phyloP scores from a whole-genome alignment of 2,113 vertebrate species.

The Albula goreensis region DNA sequence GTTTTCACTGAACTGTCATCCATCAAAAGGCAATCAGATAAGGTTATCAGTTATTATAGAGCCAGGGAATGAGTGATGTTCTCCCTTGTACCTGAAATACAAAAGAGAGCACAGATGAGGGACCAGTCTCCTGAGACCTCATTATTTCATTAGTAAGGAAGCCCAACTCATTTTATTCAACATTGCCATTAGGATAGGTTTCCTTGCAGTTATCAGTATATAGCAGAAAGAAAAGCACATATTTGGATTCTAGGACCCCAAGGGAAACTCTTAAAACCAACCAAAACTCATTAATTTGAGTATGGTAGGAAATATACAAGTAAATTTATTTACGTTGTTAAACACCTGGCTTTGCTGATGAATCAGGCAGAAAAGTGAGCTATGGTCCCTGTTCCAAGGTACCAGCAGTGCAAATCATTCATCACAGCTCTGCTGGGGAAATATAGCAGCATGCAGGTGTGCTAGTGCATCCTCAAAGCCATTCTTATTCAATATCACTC shows the following conservation, averaged over 20 bases:
- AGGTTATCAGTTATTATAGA: conserved; percentile 46
- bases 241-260: conserved; percentile 3
- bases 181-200: conserved; percentile 16
- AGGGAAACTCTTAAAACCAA: conserved; percentile 7
- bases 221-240: conserved; percentile 17
- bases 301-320: neutral
- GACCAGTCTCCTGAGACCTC: conserved; percentile 40
- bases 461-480: neutral
- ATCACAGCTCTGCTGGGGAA: neutral
- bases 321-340: neutral
- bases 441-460: neutral
- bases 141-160: conserved; percentile 48
- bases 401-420: neutral
- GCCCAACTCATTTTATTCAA: conserved; percentile 27
- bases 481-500: neutral
- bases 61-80: conserved; percentile 20
- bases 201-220: conserved; percentile 28
- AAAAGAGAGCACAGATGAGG: conserved; percentile 15
- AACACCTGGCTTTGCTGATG: neutral
- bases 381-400: neutral
- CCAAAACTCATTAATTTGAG: neutral
- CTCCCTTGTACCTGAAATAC: conserved; percentile 32
- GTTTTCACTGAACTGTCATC: conserved; percentile 40
- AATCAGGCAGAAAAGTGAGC: neutral
- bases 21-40: conserved; percentile 46